Base-by-base conservation (phyloP, 35 echinoderm and acorn worm genomes). In the Diadema setosum region DNA sequence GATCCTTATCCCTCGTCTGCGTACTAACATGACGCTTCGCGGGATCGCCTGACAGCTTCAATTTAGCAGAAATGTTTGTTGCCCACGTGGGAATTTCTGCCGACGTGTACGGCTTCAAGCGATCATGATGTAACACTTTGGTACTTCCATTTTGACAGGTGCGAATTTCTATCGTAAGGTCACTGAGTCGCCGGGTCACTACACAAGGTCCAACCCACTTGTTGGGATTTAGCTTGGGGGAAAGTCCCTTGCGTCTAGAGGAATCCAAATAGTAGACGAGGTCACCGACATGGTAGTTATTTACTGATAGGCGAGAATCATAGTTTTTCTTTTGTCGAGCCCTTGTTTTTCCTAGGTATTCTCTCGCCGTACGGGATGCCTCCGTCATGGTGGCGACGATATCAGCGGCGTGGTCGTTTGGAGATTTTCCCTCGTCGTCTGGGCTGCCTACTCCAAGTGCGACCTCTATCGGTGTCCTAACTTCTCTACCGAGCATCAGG, bases 401-500 rank as follows among this genome's bases (percentile, higher is more conserved):
- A n/a, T 52, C 48, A n/a, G 48, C 48, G n/a, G 48, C 48, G 48
- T 52, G n/a, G 9, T 52, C 48, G 48, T 52, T 9, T 11, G 9
- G 48, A n/a, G 48, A 9, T 9, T 9, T 9, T 52, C 9, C 48
- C 48, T 52, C 48, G 9, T 52, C 9, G 48, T 52, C 48, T 52
- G 48, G 48, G 48, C 48, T 9, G 48, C n/a, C 48, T 9, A 52
- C n/a, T 52, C 84, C 61, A 64, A 63, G 40, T 12, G 80, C 12
- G 9, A 90, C 6, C 9, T 83, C 87, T 30, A 82, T 82, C 42
- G 75, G 58, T 5, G 33, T n/a, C 25, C 34, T 30, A 16, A 39
- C 61, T 45, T 90, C 40, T 4, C 58, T 57, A 3, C 87, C 87
- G 7, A 83, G 55, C 48, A 82, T 83, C 46, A 90, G 15, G 6